Conservation (phyloP, 2,888 invertebrate species). For the Acronicta psi region DNA sequence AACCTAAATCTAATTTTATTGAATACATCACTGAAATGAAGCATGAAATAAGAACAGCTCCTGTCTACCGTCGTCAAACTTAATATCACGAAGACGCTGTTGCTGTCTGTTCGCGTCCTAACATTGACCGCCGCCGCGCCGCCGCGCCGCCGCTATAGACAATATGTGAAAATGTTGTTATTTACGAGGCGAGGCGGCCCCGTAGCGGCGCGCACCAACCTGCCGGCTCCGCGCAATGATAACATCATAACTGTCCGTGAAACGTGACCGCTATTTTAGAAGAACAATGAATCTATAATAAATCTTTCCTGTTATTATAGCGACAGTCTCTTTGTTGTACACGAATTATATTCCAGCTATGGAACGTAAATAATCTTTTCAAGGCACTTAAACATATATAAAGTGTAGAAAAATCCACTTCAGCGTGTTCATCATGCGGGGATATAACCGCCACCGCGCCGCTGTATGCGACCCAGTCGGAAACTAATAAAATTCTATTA, state of each 20-base stretch:
- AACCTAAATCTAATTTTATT: background rate
- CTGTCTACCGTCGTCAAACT: constrained; percentile 14
- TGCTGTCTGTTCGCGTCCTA: too few relatives aligned
- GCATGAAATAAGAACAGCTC: background rate
- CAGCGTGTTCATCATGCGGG: too few relatives aligned
- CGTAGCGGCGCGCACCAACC: background rate
- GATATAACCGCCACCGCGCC: too few relatives aligned
- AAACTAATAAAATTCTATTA: background rate
- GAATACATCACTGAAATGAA: background rate
- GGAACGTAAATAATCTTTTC: too few relatives aligned
- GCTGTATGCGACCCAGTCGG: background rate
- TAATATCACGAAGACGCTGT: background rate
- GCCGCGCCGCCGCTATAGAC: background rate
- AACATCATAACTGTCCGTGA: background rate
- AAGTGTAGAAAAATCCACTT: too few relatives aligned
- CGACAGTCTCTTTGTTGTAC: background rate
- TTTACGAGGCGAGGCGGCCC: constrained; percentile 8
- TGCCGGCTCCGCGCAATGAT: background rate
- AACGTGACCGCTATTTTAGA: background rate
- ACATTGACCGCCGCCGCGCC: too few relatives aligned
- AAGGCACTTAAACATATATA: too few relatives aligned
- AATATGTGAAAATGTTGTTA: constrained; percentile 23
- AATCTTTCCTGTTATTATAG: background rate
- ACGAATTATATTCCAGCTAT: too few relatives aligned
- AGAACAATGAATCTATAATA: background rate